Percentiles rank a stretch among this genome's conserved stretches.
Conservation (phyloP, 1,140 invertebrate species). For the Papilio polyxenes region DNA sequence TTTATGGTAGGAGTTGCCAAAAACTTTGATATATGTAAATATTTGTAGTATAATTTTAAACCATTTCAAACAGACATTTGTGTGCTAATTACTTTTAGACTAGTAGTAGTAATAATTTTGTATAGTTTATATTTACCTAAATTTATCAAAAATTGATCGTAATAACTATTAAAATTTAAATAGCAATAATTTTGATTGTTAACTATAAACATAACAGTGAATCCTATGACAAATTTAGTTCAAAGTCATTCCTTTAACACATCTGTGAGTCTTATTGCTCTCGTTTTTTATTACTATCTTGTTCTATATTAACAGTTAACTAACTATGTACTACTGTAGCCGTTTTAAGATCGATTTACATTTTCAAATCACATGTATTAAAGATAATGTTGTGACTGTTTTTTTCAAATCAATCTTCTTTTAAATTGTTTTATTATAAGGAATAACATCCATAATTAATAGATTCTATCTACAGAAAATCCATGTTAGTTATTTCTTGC, state of each 20-base stretch:
- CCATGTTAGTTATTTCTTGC: not conserved
- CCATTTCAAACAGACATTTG: not conserved
- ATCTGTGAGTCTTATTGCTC: conserved; percentile 28
- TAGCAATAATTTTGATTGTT: not conserved
- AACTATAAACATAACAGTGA: conserved; percentile 1
- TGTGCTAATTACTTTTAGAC: not conserved
- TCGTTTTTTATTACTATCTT: conserved; percentile 21
- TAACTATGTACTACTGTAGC: not conserved
- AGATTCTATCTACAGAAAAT: not conserved
- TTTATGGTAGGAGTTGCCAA: conserved; percentile 42
- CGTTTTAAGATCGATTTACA: not conserved
- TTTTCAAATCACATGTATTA: not conserved
- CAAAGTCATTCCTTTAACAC: conserved; percentile 22
- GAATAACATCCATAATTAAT: not conserved
- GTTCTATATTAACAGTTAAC: not conserved
- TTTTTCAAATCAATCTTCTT: not conserved
- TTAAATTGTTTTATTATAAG: not conserved
- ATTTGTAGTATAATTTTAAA: conserved; percentile 5
- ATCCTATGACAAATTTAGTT: conserved; percentile 23
- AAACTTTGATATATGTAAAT: conserved; percentile 9
- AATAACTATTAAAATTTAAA: not conserved
- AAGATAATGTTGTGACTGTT: not conserved
- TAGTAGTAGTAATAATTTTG: not conserved
- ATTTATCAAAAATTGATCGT: not conserved
- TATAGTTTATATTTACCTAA: not conserved